Evolutionary conservation across 2,888 invertebrate species (phyloP), one percentile per base, ranked within the genome.

Genomic region (Euplagia quadripunctaria): DNA sequence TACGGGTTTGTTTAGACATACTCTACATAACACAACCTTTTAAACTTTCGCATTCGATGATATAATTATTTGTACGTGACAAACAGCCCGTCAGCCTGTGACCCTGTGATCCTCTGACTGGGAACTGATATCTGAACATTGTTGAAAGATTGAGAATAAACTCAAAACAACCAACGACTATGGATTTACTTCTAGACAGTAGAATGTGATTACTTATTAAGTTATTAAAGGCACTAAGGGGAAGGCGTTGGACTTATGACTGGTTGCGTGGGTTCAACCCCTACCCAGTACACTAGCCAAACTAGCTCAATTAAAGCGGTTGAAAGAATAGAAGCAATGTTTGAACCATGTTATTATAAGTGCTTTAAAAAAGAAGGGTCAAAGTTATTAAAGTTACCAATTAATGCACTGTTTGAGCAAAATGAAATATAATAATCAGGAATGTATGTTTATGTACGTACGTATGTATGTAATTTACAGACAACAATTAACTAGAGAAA

Each of bases 401-500:
- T 51, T 51, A 51, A 51, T 14, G 14, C 12, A 14, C 5, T 14
- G 14, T 14, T 51, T 14, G 2, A 51, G 51, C 14, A 17, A 55
- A 55, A 55, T 55, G 2, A 55, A 55, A 55, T n/a, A 55, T 3
- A 17, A 55, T 6, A 52, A 52, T 52, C 55, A 55, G 8, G 49
- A 4, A 43, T 43, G 43, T 43, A 8, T 49, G 12, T 49, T 12
- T 49, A 1, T 49, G 49, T 55, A 55, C 9, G 55, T 17, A 55
- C n/a, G 52, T 55, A 55, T n/a, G 55, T 17, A 55, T 55, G 52
- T 55, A 17, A 55, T 55, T 66, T 5, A 63, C 31, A 66, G 20
- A 51, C 63, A 67, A 69, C 74, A 77, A 74, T 81, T 75, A 71
- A 70, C 71, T 78, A 64, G 63, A 74, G 49, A 80, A 78, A 76